Percentiles rank a stretch among this genome's conserved stretches.
Conservation (phyloP, 2,113 vertebrate genomes). For the Callipepla californica region DNA sequence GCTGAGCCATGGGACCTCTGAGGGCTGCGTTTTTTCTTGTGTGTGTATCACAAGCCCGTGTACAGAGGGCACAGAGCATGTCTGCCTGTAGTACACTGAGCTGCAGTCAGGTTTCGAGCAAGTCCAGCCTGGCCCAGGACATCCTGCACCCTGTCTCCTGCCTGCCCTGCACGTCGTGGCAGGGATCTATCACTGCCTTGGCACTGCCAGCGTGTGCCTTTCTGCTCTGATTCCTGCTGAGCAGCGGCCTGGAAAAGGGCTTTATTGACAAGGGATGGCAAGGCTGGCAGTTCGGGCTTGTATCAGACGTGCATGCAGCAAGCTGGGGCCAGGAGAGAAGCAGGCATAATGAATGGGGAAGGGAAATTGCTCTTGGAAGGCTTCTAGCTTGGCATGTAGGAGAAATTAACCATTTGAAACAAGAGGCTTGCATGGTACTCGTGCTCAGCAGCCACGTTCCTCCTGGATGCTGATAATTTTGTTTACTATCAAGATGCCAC, state of each 20-base stretch:
- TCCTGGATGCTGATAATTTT: conserved; percentile 9
- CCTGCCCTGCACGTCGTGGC: neutral
- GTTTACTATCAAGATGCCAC: neutral
- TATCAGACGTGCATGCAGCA: conserved; percentile 31
- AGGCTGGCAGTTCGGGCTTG: conserved; percentile 7
- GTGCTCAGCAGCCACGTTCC: neutral
- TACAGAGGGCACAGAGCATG: neutral
- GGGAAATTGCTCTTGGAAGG: conserved; percentile 57
- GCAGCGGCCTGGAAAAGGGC: conserved; percentile 40
- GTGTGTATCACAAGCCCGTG: neutral
- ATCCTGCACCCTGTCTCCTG: neutral
- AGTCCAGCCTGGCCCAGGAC: neutral
- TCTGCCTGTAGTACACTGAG: neutral
- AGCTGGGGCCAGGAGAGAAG: neutral
- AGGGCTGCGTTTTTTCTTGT: neutral
- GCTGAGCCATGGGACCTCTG: neutral
- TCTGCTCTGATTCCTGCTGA: neutral
- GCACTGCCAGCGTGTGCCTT: neutral
- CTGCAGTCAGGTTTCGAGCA: neutral
- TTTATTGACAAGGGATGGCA: conserved; percentile 58
- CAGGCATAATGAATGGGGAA: conserved; percentile 41
- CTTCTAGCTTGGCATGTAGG: neutral
- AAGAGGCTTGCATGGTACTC: neutral
- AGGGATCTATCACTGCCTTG: neutral
- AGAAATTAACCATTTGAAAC: conserved; percentile 42